Evolutionary conservation across 2,888 invertebrate genomes (phyloP), one percentile per base, ranked within the genome.

Genomic region (Coenonympha arcania): DNA sequence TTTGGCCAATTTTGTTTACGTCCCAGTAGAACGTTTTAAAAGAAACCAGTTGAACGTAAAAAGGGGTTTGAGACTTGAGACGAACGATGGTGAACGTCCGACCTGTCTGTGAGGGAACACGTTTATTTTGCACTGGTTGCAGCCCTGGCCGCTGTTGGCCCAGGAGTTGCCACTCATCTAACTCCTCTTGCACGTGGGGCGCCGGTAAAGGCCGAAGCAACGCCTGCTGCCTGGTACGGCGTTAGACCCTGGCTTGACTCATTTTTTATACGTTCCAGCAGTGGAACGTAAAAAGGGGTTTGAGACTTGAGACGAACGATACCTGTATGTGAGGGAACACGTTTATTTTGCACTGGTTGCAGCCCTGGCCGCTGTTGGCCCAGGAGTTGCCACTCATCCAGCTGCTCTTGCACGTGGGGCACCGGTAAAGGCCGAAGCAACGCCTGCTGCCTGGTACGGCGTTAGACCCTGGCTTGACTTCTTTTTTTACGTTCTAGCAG

Each of bases 121-220:
- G 66, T 93, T 93, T 57, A 95, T 92, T 55, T 92, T 90, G 66
- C 95, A 96, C 71, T 95, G 95, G 65, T 93, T 94, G 73, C 96
- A 96, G 70, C 94, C 92, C 73, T 96, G 96, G 0, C 94, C 94
- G 89, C 92, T 93, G 79, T 96, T 95, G 5, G 95, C 93, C 95
- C 95, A 95, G 44, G 94, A 94, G 80, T 95, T 95, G 2, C 94
- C 94, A 47, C 93, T 93, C 94, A 95, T 95, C 95, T 95, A 96
- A 75, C 94, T 95, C 70, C 95, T 89, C 69, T 95, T 95, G 80
- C 95, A 96, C 70, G 95, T 95, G 0, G 93, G 92, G 65, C 95
- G 96, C 76, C 94, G 94, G 88, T 93, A 96, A 71, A 95, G 94
- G 1, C 96, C 96, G 74, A 95, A 95, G 78, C 95, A 95, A 9